phyloP scores from a whole-genome alignment of 2,797 vertebrate species.

The Hephaestus fuliginosus region DNA sequence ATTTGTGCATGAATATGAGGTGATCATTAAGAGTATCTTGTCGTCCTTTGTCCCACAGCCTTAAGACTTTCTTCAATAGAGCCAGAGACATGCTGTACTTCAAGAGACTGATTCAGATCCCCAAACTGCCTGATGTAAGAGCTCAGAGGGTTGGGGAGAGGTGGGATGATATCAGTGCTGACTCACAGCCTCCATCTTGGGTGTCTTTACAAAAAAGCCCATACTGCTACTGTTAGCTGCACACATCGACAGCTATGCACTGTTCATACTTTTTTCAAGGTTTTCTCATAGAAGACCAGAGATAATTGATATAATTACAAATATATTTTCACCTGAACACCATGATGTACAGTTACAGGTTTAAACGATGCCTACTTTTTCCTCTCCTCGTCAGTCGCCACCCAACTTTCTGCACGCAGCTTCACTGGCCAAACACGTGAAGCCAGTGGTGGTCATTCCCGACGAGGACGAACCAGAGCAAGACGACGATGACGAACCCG shows the following conservation, averaged over 20 bases:
- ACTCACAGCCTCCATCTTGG: conserved; percentile 43
- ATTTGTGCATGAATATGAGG: neutral
- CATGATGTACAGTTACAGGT: neutral
- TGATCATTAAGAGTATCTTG: neutral
- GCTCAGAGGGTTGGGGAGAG: conserved; percentile 12
- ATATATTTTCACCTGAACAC: neutral
- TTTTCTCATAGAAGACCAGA: neutral
- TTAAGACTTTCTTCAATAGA: conserved; percentile 95
- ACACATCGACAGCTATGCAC: neutral
- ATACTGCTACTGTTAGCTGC: neutral
- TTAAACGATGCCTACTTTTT: neutral
- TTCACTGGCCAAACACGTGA: conserved; percentile 94
- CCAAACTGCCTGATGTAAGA: conserved; percentile 94
- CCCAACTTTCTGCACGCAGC: conserved; percentile 97
- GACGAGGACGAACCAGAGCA: conserved; percentile 90
- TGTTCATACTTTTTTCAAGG: neutral
- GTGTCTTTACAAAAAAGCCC: neutral
- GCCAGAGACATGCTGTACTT: conserved; percentile 97
- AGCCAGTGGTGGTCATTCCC: conserved; percentile 96
- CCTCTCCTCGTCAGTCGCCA: conserved; percentile 84
- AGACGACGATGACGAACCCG: conserved; percentile 93
- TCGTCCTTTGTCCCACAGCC: conserved; percentile 80
- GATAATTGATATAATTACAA: neutral
- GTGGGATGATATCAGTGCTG: conserved; percentile 25
- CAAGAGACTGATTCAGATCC: conserved; percentile 98